phyloP scores from a whole-genome alignment of 2,888 invertebrate species.

The Chloromyia formosa region DNA sequence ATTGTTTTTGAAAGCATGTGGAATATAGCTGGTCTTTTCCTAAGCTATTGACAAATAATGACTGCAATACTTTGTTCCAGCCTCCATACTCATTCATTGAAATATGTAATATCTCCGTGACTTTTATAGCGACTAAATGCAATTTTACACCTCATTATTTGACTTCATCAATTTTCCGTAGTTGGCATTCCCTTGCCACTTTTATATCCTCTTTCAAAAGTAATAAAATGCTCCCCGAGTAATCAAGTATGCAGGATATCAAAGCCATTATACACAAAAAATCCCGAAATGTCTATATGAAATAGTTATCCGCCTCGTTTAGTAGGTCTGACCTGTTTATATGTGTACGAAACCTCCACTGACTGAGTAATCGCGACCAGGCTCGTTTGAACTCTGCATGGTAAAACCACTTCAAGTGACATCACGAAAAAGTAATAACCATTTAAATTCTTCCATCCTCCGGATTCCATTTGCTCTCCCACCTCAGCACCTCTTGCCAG shows the following conservation, averaged over 20 bases:
- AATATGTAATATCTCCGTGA: too few relatives aligned
- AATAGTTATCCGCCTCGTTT: constrained; percentile 33
- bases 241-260: constrained; percentile 40
- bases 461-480: constrained; percentile 25
- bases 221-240: constrained; percentile 10
- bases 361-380: neutral
- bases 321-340: constrained; percentile 32
- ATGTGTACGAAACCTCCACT: neutral
- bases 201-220: constrained; percentile 20
- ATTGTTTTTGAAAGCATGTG: too few relatives aligned
- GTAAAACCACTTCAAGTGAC: constrained; percentile 36
- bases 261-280: constrained; percentile 33
- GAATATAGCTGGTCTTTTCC: too few relatives aligned
- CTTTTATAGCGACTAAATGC: neutral
- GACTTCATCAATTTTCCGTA: constrained; percentile 21
- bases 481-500: constrained; percentile 28
- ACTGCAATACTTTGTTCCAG: too few relatives aligned
- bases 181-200: constrained; percentile 25
- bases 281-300: constrained; percentile 28
- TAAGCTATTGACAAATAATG: too few relatives aligned
- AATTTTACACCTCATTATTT: constrained; percentile 29
- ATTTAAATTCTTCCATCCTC: constrained; percentile 44
- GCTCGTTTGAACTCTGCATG: neutral
- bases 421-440: constrained; percentile 47
- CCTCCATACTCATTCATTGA: too few relatives aligned